Conservation (phyloP, 2,113 vertebrate species). For the Orycteropus afer region DNA sequence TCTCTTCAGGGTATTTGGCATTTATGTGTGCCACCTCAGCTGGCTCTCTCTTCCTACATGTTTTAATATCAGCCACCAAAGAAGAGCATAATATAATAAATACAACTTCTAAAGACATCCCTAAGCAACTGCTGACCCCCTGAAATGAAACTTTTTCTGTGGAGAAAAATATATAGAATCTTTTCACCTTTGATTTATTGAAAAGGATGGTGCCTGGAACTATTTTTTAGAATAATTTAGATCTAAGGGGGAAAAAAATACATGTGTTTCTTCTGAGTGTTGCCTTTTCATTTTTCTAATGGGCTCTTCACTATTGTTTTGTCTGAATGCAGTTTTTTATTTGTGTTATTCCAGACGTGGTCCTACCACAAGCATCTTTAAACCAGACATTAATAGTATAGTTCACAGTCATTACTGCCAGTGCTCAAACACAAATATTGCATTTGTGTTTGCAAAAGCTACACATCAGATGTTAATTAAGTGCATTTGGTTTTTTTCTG, state of each 20-base stretch:
- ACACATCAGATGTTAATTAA: constrained; percentile 88
- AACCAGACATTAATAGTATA: constrained; percentile 86
- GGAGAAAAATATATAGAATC: constrained; percentile 10
- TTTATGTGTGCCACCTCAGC: not conserved
- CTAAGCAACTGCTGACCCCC: constrained; percentile 11
- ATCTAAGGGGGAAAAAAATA: constrained; percentile 67
- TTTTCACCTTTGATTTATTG: constrained; percentile 63
- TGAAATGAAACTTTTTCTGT: constrained; percentile 43
- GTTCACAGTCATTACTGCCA: constrained; percentile 86
- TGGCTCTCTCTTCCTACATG: not conserved
- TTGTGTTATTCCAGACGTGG: constrained; percentile 82
- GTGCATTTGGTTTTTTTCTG: constrained; percentile 81
- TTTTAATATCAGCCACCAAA: not conserved
- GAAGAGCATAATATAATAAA: not conserved
- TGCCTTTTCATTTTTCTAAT: constrained; percentile 80
- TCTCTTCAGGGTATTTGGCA: no score
- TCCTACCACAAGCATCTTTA: constrained; percentile 85
- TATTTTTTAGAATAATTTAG: constrained; percentile 74
- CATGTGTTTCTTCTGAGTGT: constrained; percentile 71
- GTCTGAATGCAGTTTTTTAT: constrained; percentile 84
- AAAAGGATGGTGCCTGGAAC: constrained; percentile 66
- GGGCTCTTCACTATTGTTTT: constrained; percentile 83
- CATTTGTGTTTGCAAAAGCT: constrained; percentile 84
- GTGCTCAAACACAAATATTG: constrained; percentile 85
- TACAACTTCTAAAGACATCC: not conserved